Conservation (phyloP, 2,797 vertebrate species). For the Petrocephalus sullivani region DNA sequence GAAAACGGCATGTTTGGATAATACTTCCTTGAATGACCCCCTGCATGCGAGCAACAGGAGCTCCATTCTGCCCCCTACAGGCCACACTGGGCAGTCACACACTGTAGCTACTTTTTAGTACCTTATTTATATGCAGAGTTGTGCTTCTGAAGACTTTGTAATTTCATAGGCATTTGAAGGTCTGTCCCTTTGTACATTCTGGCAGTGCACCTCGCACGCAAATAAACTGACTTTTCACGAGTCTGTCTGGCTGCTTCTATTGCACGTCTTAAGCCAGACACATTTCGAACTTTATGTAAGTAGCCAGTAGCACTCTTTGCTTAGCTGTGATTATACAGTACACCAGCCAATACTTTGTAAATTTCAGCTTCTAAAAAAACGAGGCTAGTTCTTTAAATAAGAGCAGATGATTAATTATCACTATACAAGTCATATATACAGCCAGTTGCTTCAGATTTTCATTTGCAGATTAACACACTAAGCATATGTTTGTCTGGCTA, state of each 20-base stretch:
- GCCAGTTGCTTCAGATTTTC: not conserved
- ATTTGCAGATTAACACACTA: not conserved
- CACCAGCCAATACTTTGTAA: not conserved
- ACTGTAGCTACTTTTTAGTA: conserved; percentile 13
- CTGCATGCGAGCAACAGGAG: not conserved
- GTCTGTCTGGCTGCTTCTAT: not conserved
- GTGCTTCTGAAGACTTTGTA: conserved; percentile 34
- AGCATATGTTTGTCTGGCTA: not conserved
- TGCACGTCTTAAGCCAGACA: not conserved
- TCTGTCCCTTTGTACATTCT: not conserved
- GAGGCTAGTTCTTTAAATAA: not conserved
- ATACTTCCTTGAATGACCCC: not conserved
- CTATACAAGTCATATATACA: not conserved
- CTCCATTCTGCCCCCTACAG: not conserved
- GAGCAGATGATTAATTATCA: not conserved
- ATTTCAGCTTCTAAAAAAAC: not conserved
- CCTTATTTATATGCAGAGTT: conserved; percentile 36
- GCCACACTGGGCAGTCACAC: not conserved
- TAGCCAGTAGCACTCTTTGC: not conserved
- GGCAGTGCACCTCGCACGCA: not conserved
- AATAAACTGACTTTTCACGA: conserved; percentile 6
- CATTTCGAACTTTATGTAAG: not conserved
- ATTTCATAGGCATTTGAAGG: not conserved
- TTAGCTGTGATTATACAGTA: not conserved
- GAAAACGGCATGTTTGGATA: conserved; percentile 6